Evolutionary conservation across 2,888 invertebrate species (phyloP), one percentile per base, ranked within the genome.

Genomic region (Acleris literana): DNA sequence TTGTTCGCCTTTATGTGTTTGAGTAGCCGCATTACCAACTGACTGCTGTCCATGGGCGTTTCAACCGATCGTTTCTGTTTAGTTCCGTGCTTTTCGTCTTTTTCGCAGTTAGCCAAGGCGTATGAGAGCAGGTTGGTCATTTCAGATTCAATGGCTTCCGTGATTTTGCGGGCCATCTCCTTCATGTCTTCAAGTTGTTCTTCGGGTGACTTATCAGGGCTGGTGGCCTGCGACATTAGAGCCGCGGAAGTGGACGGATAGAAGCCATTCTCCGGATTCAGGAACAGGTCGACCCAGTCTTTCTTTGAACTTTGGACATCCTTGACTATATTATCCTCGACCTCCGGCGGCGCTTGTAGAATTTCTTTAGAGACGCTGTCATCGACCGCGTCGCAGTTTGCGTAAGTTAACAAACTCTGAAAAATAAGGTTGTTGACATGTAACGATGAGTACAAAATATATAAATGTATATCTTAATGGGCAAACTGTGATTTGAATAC

Each of bases 1-100:
- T 92, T 92, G 68, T 85, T 90, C 1, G 81, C 80, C 70, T 91
- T 92, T 1, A 92, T 92, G 67, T 92, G 92, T 63, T 86, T 87
- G 1, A 92, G 73, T 22, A 92, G 69, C 72, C 87, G 82, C 78
- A 84, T 86, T 0, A 92, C 83, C 13, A 90, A 64, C 39, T 87
- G 77, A 2, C 88, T 82, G 72, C 88, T 89, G 39, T 87, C 92
- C 81, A 90, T 82, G 2, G 92, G 90, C 18, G 85, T 78, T 71
- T 90, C 91, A 1, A 71, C 49, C 5, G 91, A 90, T 71, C 92
- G 81, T 68, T 78, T 88, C 56, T 76, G 83, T 63, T 90, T 86
- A 16, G 74, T 49, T 6, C 71, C 74, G 43, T 82, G 83, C 3
- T 82, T 84, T 39, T 77, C 72, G 2, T 75, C 77, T 64, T 81